Percentiles rank a stretch among this genome's conserved stretches.
Conservation (phyloP, 2,797 vertebrate species). For the Sebastes matsubarae region DNA sequence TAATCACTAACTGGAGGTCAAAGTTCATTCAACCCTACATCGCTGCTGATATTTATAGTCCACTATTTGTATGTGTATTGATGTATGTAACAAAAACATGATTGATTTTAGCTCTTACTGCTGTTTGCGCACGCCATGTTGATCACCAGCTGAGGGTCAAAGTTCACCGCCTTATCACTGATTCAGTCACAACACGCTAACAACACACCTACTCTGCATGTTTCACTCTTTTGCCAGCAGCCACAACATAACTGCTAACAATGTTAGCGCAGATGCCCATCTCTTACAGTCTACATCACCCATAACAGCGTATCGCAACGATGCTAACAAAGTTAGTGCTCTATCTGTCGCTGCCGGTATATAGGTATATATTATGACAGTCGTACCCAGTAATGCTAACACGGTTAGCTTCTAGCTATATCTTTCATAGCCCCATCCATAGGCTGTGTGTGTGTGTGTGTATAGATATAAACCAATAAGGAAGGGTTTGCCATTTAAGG, state of each 20-base stretch:
- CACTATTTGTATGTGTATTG: slow-evolving; percentile 13
- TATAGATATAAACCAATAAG: slow-evolving; percentile 64
- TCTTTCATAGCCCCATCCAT: slow-evolving; percentile 19
- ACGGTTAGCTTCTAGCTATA: slow-evolving; percentile 39
- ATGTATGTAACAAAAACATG: slow-evolving; percentile 20
- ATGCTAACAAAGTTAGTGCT: slow-evolving; percentile 48
- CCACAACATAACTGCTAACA: neutral
- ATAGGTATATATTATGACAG: slow-evolving; percentile 5
- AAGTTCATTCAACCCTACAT: slow-evolving; percentile 10
- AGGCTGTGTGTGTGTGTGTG: slow-evolving; percentile 18
- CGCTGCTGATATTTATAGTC: slow-evolving; percentile 30
- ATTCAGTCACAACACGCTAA: neutral
- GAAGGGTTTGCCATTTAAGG: slow-evolving; percentile 60
- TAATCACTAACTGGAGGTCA: slow-evolving; percentile 26
- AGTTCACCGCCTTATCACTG: neutral
- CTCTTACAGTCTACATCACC: neutral
- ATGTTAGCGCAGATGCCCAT: neutral
- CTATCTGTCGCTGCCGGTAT: slow-evolving; percentile 11
- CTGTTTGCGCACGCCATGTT: neutral
- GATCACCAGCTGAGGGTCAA: slow-evolving; percentile 7
- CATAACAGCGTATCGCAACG: neutral
- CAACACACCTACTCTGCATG: neutral
- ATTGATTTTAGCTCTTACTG: slow-evolving; percentile 19
- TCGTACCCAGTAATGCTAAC: slow-evolving; percentile 37
- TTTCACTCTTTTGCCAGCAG: neutral